Conservation (phyloP, 2,888 invertebrate genomes). For the Scaptomyza reducta region DNA sequence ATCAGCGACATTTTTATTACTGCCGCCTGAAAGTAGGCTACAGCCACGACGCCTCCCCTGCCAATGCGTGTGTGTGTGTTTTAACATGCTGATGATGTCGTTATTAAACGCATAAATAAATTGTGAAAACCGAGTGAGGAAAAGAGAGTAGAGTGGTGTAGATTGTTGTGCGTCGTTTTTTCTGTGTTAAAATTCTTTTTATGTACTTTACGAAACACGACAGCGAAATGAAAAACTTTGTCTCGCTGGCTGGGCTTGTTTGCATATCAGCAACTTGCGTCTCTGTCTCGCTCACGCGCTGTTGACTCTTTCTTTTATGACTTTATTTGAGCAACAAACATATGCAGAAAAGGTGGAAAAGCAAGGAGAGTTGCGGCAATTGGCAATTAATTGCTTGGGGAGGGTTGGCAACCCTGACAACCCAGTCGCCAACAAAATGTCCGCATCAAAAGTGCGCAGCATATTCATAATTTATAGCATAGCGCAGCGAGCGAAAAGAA, state of each 20-base stretch:
- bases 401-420: constrained; percentile 7
- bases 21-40: constrained; percentile 30
- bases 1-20: constrained; percentile 79
- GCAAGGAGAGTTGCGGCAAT: constrained; percentile 54
- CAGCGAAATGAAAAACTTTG: constrained; percentile 54
- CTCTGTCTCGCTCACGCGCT: background rate
- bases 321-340: constrained; percentile 59
- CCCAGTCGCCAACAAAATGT: constrained; percentile 29
- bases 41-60: constrained; percentile 21
- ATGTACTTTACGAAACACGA: constrained; percentile 42
- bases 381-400: constrained; percentile 65
- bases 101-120: constrained; percentile 79
- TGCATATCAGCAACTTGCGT: constrained; percentile 25
- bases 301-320: constrained; percentile 70
- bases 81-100: constrained; percentile 75
- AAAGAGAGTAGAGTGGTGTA: background rate
- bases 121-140: constrained; percentile 54
- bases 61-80: constrained; percentile 23
- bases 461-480: constrained; percentile 71
- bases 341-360: constrained; percentile 22
- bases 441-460: constrained; percentile 55
- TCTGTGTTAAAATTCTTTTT: constrained; percentile 37
- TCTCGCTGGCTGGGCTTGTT: constrained; percentile 44
- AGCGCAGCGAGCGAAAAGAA: constrained; percentile 46
- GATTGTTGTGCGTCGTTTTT: constrained; percentile 6